Evolutionary conservation across 2,113 vertebrate species (phyloP).

Genomic region (Corynorhinus townsendii): DNA sequence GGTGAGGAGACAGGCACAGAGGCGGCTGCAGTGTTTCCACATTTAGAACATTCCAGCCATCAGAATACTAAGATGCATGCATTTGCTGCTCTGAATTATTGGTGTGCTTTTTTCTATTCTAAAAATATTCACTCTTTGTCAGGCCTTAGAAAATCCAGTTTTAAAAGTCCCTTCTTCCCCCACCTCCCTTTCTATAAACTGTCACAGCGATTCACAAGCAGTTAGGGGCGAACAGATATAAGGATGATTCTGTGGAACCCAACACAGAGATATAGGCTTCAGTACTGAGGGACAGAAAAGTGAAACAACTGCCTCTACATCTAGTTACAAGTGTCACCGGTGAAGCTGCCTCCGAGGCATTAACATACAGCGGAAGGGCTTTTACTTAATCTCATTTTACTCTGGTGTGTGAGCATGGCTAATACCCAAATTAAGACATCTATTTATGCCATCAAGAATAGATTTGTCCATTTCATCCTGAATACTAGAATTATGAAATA

Average conservation of each 20-base stretch:
- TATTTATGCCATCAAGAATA: neutral
- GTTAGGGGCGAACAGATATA: neutral
- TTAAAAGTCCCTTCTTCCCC: neutral
- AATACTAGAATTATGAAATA: constrained; percentile 2
- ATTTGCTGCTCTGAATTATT: neutral
- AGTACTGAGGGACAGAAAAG: constrained; percentile 40
- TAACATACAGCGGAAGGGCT: neutral
- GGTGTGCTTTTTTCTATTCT: neutral
- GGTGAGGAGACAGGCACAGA: neutral
- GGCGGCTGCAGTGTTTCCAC: neutral
- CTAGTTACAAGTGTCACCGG: neutral
- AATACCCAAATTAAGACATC: constrained; percentile 10
- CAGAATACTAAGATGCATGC: neutral
- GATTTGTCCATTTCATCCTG: neutral
- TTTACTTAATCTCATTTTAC: constrained; percentile 25
- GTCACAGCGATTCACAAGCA: neutral
- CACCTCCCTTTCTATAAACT: neutral
- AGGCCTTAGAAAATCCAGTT: constrained; percentile 31
- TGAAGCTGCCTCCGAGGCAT: neutral
- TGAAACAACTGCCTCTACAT: neutral
- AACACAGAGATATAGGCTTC: neutral
- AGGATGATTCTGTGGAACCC: neutral
- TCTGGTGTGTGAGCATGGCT: neutral
- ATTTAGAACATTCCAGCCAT: constrained; percentile 25
- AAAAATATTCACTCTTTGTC: constrained; percentile 58